Conservation (phyloP, 1,140 invertebrate species). For the Bombyx mandarina region DNA sequence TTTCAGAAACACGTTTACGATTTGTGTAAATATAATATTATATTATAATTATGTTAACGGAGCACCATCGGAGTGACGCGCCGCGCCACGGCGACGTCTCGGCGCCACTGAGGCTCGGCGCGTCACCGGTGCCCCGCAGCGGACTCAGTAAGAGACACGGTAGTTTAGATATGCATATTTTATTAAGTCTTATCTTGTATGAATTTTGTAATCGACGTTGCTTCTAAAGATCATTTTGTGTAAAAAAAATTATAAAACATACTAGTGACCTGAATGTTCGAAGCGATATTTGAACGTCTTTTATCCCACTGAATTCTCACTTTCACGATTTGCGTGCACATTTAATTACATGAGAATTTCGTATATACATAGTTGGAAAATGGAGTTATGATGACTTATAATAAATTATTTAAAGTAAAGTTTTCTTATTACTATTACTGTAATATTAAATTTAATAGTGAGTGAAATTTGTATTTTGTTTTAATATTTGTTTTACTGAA, state of each 20-base stretch:
- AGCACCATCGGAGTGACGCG: constrained; percentile 46
- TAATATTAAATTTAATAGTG: constrained; percentile 71
- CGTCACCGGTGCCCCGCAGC: constrained; percentile 10
- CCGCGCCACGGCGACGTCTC: constrained; percentile 7
- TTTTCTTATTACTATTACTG: constrained; percentile 68
- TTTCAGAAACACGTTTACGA: constrained; percentile 65
- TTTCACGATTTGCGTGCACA: constrained; percentile 62
- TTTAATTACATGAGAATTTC: constrained; percentile 53
- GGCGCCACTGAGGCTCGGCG: background rate
- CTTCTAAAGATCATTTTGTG: constrained; percentile 68
- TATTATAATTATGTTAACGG: constrained; percentile 59
- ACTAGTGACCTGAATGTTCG: constrained; percentile 70
- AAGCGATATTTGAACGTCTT: constrained; percentile 58
- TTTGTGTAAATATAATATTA: constrained; percentile 68
- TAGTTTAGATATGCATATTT: constrained; percentile 69
- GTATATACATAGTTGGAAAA: constrained; percentile 55
- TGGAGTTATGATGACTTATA: constrained; percentile 59
- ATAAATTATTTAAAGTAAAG: constrained; percentile 68
- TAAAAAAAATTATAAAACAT: constrained; percentile 69
- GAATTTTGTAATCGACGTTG: constrained; percentile 70
- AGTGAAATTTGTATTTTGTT: constrained; percentile 71
- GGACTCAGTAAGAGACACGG: constrained; percentile 42
- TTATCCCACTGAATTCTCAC: constrained; percentile 65
- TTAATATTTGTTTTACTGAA: constrained; percentile 68
- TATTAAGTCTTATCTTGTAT: constrained; percentile 68